Evolutionary conservation across 1,140 invertebrate species (phyloP).

Genomic region (Platorchestia sp.): DNA sequence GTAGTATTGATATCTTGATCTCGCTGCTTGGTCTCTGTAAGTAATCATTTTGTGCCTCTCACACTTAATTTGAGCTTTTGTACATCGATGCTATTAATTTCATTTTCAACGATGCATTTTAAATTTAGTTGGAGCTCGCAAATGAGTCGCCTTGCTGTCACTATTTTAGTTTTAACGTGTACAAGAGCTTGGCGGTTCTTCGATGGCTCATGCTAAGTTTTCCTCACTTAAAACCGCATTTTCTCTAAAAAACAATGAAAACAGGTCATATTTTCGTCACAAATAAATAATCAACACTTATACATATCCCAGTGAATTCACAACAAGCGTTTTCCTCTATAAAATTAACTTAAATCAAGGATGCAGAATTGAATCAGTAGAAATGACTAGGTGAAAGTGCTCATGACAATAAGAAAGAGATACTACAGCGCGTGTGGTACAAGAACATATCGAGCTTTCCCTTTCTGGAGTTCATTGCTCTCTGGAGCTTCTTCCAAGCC

Average conservation of each 20-base stretch:
- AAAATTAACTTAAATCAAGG: not conserved
- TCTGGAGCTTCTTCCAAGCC: not conserved
- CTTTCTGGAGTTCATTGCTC: conserved; percentile 6
- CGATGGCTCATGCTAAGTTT: not conserved
- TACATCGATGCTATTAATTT: too few species aligned
- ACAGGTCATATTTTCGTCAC: not conserved
- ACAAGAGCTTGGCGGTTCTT: not conserved
- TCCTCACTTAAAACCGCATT: not conserved
- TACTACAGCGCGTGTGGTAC: not conserved
- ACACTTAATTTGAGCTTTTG: too few species aligned
- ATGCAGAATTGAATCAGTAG: not conserved
- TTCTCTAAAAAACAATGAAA: not conserved
- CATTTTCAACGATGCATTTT: too few species aligned
- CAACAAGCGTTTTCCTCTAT: not conserved
- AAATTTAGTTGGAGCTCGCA: too few species aligned
- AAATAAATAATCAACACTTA: not conserved
- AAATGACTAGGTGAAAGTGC: not conserved
- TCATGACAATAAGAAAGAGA: not conserved
- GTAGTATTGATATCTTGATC: too few species aligned
- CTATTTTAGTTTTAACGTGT: not conserved
- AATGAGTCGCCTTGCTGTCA: not conserved
- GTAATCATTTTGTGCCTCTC: too few species aligned
- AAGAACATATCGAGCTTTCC: not conserved
- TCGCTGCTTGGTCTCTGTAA: too few species aligned
- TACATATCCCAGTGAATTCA: not conserved